These are phyloP conservation scores for Melanotaenia nigrans DNA, from an alignment of 2,797 vertebrate genomes.

Conservation along the genomic window DNA sequence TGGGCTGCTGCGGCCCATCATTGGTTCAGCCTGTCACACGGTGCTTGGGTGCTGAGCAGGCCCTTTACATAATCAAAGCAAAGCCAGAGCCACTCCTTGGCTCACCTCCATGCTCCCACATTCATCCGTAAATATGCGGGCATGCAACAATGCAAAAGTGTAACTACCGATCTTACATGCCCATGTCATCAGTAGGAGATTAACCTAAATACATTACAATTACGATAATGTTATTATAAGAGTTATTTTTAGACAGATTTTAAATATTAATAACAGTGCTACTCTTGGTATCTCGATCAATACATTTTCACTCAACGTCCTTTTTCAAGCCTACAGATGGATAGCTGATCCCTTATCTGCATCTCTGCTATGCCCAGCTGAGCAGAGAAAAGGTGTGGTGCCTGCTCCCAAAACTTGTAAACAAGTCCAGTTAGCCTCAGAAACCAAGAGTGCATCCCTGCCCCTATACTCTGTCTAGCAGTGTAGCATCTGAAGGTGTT, in stretches of 20 bases:
- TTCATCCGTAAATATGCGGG: constrained; percentile 24
- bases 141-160: constrained; percentile 1
- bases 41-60: constrained; percentile 82
- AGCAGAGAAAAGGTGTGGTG: constrained; percentile 63
- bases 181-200: not conserved
- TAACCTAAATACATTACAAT: not conserved
- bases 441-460: constrained; percentile 22
- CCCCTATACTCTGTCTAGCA: not conserved
- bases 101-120: constrained; percentile 58
- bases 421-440: constrained; percentile 54
- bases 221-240: not conserved
- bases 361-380: constrained; percentile 42
- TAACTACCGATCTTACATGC: not conserved
- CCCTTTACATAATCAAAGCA: constrained; percentile 84
- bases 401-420: constrained; percentile 67
- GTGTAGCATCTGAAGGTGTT: not conserved
- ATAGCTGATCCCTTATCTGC: constrained; percentile 26
- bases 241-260: constrained; percentile 26
- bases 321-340: constrained; percentile 23
- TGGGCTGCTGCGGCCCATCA: constrained; percentile 78
- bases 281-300: constrained; percentile 18
- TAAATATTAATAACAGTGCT: constrained; percentile 30
- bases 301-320: constrained; percentile 25
- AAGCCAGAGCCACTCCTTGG: constrained; percentile 72
- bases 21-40: constrained; percentile 82